These are phyloP conservation scores for Cladopsammia gracilis DNA, from an alignment of 64 coral and sea anemone genomes.

Conservation along the genomic window DNA sequence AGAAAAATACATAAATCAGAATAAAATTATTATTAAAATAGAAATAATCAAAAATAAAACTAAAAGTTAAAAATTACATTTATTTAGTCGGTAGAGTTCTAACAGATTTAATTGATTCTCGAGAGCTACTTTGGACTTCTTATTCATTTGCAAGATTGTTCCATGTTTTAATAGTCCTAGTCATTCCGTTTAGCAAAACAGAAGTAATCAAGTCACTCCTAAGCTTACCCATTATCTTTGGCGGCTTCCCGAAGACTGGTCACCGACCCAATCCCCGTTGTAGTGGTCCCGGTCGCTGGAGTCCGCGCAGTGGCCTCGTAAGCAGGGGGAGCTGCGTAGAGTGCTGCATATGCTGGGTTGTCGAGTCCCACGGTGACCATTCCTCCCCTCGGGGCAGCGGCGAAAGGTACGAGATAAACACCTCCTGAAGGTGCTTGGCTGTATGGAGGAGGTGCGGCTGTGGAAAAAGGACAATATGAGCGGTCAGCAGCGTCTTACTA, in stretches of 20 bases:
- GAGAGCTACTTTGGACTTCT: too few relatives aligned
- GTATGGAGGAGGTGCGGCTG: conserved; percentile 74
- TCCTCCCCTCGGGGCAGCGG: background rate
- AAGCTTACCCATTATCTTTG: conserved; percentile 41
- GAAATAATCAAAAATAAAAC: too few relatives aligned
- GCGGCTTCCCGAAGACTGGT: conserved; percentile 69
- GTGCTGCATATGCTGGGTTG: conserved; percentile 33
- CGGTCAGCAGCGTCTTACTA: too few relatives aligned
- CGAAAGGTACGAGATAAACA: conserved; percentile 34
- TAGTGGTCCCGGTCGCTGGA: conserved; percentile 2
- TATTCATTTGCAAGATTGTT: background rate
- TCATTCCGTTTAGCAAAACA: too few relatives aligned
- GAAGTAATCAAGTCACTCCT: too few relatives aligned
- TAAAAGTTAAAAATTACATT: too few relatives aligned
- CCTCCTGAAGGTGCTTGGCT: conserved; percentile 11
- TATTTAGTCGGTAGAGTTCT: too few relatives aligned
- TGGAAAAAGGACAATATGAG: background rate
- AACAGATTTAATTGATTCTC: too few relatives aligned
- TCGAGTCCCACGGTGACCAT: background rate
- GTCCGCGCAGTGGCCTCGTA: conserved; percentile 43
- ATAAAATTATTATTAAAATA: too few relatives aligned
- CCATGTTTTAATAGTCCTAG: background rate
- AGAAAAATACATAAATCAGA: too few relatives aligned
- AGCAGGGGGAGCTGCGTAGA: conserved; percentile 78
- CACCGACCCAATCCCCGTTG: conserved; percentile 83